Evolutionary conservation across 2,797 vertebrate species (phyloP), one percentile per base, ranked within the genome.

Genomic region (Eulemur rubriventer): DNA sequence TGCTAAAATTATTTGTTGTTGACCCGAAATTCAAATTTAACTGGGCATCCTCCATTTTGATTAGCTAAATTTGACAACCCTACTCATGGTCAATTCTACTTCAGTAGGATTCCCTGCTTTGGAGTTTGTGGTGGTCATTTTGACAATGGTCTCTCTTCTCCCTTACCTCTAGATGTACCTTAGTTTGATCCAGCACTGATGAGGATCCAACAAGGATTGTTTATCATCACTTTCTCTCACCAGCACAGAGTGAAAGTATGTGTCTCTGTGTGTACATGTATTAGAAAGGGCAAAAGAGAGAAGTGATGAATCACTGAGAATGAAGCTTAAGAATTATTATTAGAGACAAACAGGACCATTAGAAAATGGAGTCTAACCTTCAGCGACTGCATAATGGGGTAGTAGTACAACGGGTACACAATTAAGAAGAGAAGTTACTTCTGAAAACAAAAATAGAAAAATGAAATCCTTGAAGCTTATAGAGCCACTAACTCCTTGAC

Each of bases 21-120:
- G 89, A 75, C 87, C 30, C 63, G 61, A 90, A 95, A 84, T 94
- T 84, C 35, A 87, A 89, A 93, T 89, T 82, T 86, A 93, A 81
- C 63, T 61, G 52, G 20, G 43, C 28, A 50, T 84, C 33, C 28
- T 94, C 43, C 63, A 16, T 82, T 94, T 82, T 83, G 24, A 65
- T 69, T 87, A 81, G 48, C 65, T 67, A 87, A 92, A 88, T 95
- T 41, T 92, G 78, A 28, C 43, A 85, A 38, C 52, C 28, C 3
- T 41, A 38, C 16, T 83, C 50, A 38, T 50, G 9, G 7, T 85
- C 57, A 82, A 30, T 73, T 82, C 46, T 97, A 63, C 59, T 81
- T 85, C 28, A 38, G 26, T 43, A 72, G 30, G 24, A 63, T 82
- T 70, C n/a, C 38, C 22, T n/a, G 18, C 22, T 17, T 87, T 22